These are phyloP conservation scores for Perca fluviatilis DNA, from an alignment of 2,113 vertebrate genomes.

Conservation along the genomic window DNA sequence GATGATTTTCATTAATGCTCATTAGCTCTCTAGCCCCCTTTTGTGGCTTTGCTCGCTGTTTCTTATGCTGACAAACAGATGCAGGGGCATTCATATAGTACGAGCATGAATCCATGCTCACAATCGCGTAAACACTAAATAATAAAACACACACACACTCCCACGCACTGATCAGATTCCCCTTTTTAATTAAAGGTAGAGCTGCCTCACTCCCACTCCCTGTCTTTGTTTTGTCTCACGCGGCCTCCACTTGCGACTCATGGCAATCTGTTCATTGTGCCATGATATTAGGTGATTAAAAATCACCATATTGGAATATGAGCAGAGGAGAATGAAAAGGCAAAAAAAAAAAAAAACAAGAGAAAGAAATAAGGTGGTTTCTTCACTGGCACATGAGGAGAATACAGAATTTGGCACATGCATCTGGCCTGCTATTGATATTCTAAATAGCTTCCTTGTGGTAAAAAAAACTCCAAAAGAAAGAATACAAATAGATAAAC, in stretches of 20 bases:
- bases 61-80: conserved; percentile 11
- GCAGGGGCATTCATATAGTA: conserved; percentile 18
- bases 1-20: background rate
- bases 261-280: conserved; percentile 80
- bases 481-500: conserved; percentile 68
- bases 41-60: conserved; percentile 1
- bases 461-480: conserved; percentile 59
- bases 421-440: conserved; percentile 67
- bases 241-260: conserved; percentile 65
- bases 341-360: conserved; percentile 15
- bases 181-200: conserved; percentile 71
- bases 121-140: conserved; percentile 7
- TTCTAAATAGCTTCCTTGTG: conserved; percentile 61
- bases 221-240: conserved; percentile 67
- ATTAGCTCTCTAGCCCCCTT: background rate
- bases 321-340: conserved; percentile 58
- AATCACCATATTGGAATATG: conserved; percentile 75
- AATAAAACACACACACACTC: conserved; percentile 31
- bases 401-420: conserved; percentile 48
- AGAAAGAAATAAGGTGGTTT: conserved; percentile 36
- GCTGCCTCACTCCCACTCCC: conserved; percentile 30
- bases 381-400: conserved; percentile 59
- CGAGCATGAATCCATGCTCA: background rate
- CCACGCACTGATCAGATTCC: conserved; percentile 55
- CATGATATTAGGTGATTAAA: conserved; percentile 85